Evolutionary conservation across 92 coral and sea anemone species (phyloP), one percentile per base, ranked within the genome.

Genomic region (Paramuricea clavata): DNA sequence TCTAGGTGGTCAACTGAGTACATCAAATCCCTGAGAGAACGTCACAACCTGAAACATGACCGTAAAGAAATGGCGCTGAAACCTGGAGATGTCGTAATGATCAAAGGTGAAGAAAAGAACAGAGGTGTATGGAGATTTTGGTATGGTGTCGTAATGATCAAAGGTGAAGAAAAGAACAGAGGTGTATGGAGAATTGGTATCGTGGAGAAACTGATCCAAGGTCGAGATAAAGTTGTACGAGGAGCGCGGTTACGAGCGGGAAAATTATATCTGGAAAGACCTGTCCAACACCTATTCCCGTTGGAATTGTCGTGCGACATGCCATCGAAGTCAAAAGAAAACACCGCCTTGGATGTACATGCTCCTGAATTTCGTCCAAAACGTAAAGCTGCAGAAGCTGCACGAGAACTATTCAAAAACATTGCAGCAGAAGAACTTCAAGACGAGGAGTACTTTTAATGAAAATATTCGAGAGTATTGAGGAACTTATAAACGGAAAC

Each of bases 1-100:
- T 47, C 52, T 1, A 47, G 52, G 52, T 81, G 82, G 91, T 30
- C 83, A 21, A 34, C 61, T 60, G 87, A 83, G 87, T 83, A 83
- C 41, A 64, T 83, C 64, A 36, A 54, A 42, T 41, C 76, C 19
- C 76, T 83, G 23, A 68, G 81, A 32, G 87, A 83, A 47, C 42
- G 90, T 6, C 86, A 86, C 30, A 47, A 79, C 35, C 68, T 79
- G 13, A 78, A 67, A n/a, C 86, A 78, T 31, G 65, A 79, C 27
- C 35, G 59, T 16, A 69, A 69, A 36, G 86, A 80, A 23, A 39
- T 79, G 42, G n/a, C 26, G 0, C 39, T 80, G 1, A 32, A 31
- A 78, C 34, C 30, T n/a, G 90, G 86, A 9, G 90, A 86, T 44
- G 52, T 47, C 52, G 27, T n/a, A 22, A 2, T 57, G 65, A 57